phyloP scores from a whole-genome alignment of 1,140 invertebrate species.

The Probaryconus sp. region DNA sequence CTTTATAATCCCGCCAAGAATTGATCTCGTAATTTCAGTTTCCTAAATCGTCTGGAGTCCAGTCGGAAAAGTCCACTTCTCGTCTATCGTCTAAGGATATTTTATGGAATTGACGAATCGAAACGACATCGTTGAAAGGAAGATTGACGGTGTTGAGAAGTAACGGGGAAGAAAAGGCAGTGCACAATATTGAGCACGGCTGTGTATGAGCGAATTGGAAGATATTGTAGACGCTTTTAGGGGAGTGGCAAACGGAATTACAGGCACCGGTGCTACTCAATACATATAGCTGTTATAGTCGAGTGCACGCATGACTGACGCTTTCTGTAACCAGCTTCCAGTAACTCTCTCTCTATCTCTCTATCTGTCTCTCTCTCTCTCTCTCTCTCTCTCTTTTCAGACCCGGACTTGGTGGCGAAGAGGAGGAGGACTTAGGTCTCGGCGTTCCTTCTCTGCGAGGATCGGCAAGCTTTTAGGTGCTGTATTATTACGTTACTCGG shows the following conservation, averaged over 20 bases:
- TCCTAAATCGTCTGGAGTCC: too few relatives aligned
- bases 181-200: constrained; percentile 35
- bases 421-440: constrained; percentile 44
- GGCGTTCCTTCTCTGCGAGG: constrained; percentile 32
- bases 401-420: too few relatives aligned
- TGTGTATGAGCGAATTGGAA: constrained; percentile 31
- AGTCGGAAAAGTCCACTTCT: background rate
- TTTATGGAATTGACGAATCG: constrained; percentile 25
- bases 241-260: constrained; percentile 54
- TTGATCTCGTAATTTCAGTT: too few relatives aligned
- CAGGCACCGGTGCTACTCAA: constrained; percentile 37
- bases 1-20: too few relatives aligned
- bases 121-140: constrained; percentile 31
- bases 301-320: constrained; percentile 61
- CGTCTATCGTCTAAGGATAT: background rate
- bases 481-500: constrained; percentile 65
- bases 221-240: constrained; percentile 61
- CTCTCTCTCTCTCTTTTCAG: too few relatives aligned
- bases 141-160: constrained; percentile 30
- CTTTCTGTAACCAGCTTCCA: constrained; percentile 48
- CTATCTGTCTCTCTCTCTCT: too few relatives aligned
- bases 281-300: constrained; percentile 41
- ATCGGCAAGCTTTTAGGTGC: constrained; percentile 57
- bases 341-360: constrained; percentile 30
- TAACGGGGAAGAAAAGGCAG: constrained; percentile 32